A percentile compares a stretch with the other conserved stretches of the same genome.
phyloP scores from a whole-genome alignment of 2,113 vertebrate genomes.

The Zapus hudsonius region DNA sequence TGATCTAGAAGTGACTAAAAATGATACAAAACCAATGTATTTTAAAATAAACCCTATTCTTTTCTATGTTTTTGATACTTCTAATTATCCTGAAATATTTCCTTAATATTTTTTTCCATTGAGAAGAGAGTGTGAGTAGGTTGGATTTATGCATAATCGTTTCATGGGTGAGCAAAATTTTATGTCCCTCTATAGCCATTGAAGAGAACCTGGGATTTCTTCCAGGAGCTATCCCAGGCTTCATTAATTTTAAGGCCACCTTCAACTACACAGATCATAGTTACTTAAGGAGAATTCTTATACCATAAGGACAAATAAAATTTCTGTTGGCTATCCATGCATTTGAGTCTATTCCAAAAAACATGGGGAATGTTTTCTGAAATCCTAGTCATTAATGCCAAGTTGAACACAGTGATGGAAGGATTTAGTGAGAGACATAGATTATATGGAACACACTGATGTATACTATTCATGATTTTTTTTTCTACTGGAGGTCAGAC shows the following conservation, averaged over 20 bases:
- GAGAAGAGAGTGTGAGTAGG: conserved; percentile 64
- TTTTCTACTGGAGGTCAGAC: background rate
- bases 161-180: conserved; percentile 79
- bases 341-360: conserved; percentile 55
- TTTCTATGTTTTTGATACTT: conserved; percentile 31
- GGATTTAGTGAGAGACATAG: background rate
- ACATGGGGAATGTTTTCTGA: conserved; percentile 32
- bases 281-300: conserved; percentile 67
- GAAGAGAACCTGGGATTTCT: conserved; percentile 73
- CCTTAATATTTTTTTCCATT: conserved; percentile 20
- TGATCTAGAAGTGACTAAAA: conserved; percentile 52
- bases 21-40: background rate
- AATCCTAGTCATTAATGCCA: conserved; percentile 29
- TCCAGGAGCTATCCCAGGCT: conserved; percentile 65
- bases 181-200: conserved; percentile 69
- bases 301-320: conserved; percentile 60
- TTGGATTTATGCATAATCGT: conserved; percentile 77
- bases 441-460: conserved; percentile 20
- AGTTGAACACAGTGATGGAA: background rate
- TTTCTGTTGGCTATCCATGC: conserved; percentile 33
- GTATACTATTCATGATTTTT: background rate
- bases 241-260: conserved; percentile 80
- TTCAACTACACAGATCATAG: conserved; percentile 59
- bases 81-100: conserved; percentile 55
- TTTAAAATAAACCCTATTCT: conserved; percentile 34